phyloP scores from a whole-genome alignment of 1,140 invertebrate genomes.

The Lasioglossum baleicum region DNA sequence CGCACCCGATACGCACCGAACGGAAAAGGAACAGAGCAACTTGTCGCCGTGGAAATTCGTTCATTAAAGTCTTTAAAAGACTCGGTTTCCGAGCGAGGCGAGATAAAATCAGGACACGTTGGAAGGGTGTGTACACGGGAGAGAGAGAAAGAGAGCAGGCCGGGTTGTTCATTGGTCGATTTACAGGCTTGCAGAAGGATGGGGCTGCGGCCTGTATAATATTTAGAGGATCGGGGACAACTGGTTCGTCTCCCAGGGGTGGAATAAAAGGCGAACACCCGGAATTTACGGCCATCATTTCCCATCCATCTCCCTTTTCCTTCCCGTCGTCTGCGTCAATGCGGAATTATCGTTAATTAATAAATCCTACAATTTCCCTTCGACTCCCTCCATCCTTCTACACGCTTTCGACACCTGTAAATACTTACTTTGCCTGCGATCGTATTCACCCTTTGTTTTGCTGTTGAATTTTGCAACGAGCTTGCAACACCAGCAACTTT shows the following conservation, averaged over 20 bases:
- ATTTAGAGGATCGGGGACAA: conserved; percentile 1
- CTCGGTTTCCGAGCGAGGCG: not conserved
- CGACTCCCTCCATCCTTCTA: too few species aligned
- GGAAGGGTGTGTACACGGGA: too few species aligned
- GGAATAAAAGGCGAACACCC: not conserved
- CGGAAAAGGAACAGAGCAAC: not conserved
- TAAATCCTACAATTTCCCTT: not conserved
- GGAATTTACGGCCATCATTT: not conserved
- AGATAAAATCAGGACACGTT: not conserved
- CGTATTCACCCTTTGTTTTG: not conserved
- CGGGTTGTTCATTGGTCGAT: conserved; percentile 17
- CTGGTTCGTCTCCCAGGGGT: not conserved
- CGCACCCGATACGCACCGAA: not conserved
- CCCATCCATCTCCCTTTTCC: not conserved
- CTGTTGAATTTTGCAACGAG: too few species aligned
- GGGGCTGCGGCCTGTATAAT: not conserved
- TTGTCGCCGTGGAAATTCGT: not conserved
- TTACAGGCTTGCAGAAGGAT: not conserved
- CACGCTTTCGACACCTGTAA: not conserved
- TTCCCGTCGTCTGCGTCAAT: not conserved
- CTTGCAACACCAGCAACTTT: too few species aligned
- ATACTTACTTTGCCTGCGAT: not conserved
- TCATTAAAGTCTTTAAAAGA: not conserved
- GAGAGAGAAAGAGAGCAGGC: not conserved
- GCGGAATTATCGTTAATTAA: conserved; percentile 13